Evolutionary conservation across 2,797 vertebrate genomes (phyloP).

Genomic region (Gymnothorax javanicus): DNA sequence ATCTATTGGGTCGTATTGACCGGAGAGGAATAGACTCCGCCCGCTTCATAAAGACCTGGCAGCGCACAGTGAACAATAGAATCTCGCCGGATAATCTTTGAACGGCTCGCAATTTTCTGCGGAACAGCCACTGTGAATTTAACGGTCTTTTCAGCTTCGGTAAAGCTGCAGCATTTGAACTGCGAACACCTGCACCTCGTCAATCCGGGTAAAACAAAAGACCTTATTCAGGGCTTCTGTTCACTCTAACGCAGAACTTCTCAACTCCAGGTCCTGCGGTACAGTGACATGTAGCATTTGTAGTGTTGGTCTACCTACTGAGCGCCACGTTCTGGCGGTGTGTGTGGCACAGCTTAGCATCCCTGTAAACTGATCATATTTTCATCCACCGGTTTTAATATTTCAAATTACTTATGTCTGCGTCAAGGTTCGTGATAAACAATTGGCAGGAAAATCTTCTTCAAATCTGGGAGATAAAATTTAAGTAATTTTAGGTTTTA

Average conservation of each 20-base stretch:
- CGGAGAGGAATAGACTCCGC: background rate
- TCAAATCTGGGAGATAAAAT: no score
- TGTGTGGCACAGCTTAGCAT: no score
- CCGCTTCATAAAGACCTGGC: background rate
- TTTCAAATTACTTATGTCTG: no score
- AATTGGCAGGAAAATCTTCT: no score
- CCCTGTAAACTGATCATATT: no score
- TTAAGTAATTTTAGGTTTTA: no score
- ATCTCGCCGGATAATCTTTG: background rate
- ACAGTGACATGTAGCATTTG: no score
- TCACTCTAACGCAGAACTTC: background rate
- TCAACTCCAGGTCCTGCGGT: no score
- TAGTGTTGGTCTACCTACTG: no score
- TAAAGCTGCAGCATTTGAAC: background rate
- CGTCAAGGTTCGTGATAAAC: no score
- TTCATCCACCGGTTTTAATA: no score
- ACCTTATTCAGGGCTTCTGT: background rate
- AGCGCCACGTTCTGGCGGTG: no score
- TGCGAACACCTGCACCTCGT: background rate
- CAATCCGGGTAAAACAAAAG: background rate
- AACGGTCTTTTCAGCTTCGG: background rate
- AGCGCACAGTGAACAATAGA: background rate
- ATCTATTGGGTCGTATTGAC: background rate
- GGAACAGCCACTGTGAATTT: background rate
- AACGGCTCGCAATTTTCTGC: background rate